A percentile compares a stretch with the other conserved stretches of the same genome.
These are phyloP conservation scores for Pluvianellus socialis DNA, from an alignment of 2,113 vertebrate species.

Conservation along the genomic window DNA sequence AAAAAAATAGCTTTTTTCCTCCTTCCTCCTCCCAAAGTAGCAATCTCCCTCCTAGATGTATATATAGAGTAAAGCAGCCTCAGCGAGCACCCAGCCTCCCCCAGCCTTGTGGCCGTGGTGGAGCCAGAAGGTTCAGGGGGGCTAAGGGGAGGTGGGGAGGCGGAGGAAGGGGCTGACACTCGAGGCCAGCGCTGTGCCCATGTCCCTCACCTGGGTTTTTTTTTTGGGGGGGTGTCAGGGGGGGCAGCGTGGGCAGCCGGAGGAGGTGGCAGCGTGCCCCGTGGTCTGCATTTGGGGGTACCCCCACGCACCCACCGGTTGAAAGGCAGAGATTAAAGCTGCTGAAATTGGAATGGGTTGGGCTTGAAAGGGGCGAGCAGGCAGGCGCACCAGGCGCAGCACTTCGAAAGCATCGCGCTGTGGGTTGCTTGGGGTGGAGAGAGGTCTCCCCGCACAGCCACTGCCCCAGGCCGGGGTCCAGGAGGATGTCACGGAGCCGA, in stretches of 20 bases:
- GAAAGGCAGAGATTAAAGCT: background rate
- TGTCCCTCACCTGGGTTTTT: fast-evolving
- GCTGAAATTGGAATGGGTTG: background rate
- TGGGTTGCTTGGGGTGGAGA: background rate
- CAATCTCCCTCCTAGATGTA: background rate
- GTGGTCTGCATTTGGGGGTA: background rate
- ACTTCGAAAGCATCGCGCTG: background rate
- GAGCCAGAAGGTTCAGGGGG: background rate
- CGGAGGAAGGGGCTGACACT: background rate
- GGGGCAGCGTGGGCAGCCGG: fast-evolving
- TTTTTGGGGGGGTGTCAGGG: no score
- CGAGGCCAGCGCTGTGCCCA: background rate
- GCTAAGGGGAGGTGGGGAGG: background rate
- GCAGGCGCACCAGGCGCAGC: background rate
- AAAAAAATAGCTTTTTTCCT: background rate
- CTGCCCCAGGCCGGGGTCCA: fast-evolving
- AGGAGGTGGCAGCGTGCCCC: fast-evolving
- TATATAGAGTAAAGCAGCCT: background rate
- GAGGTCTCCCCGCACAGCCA: background rate
- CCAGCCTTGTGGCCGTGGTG: fast-evolving
- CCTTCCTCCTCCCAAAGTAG: background rate
- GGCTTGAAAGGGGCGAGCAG: background rate
- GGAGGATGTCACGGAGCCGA: fast-evolving
- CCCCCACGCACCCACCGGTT: fast-evolving
- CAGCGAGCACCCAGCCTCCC: background rate